These are phyloP conservation scores for Microdon myrmicae DNA, from an alignment of 2,888 invertebrate species.

Conservation along the genomic window DNA sequence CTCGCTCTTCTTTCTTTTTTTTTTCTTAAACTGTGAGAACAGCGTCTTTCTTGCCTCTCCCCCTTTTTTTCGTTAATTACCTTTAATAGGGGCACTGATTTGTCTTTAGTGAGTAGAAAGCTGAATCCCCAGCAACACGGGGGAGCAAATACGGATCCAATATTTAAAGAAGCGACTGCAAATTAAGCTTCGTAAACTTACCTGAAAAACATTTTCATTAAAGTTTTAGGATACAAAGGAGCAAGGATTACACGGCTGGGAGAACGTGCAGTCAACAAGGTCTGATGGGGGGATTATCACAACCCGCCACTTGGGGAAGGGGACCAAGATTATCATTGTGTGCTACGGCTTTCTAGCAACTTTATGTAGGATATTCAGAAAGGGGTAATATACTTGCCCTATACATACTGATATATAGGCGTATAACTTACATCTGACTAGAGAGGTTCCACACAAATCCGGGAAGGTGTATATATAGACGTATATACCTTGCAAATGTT, in stretches of 20 bases:
- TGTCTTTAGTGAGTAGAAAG: constrained; percentile 37
- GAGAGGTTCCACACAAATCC: constrained; percentile 29
- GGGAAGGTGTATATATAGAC: not conserved
- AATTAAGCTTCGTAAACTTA: constrained; percentile 45
- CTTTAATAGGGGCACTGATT: constrained; percentile 51
- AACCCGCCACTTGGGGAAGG: too few species aligned
- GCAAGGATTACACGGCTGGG: constrained; percentile 40
- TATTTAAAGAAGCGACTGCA: constrained; percentile 37
- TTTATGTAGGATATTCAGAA: too few species aligned
- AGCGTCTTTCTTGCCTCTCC: not conserved
- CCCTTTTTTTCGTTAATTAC: constrained; percentile 37
- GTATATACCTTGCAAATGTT: not conserved
- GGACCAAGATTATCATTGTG: too few species aligned
- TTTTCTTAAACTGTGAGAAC: too few species aligned
- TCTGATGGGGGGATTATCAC: too few species aligned
- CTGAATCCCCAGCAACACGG: constrained; percentile 11
- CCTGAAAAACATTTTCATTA: constrained; percentile 52
- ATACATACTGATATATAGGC: too few species aligned
- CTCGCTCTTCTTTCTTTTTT: not conserved
- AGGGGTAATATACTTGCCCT: too few species aligned
- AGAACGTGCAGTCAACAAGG: not conserved
- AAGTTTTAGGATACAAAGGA: constrained; percentile 30
- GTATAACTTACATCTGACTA: too few species aligned
- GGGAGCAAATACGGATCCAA: constrained; percentile 10
- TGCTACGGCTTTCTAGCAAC: too few species aligned